A percentile compares a stretch with the other conserved stretches of the same genome.
These are phyloP conservation scores for Rhorus exstirpatorius DNA, from an alignment of 2,888 invertebrate genomes.

Conservation along the genomic window DNA sequence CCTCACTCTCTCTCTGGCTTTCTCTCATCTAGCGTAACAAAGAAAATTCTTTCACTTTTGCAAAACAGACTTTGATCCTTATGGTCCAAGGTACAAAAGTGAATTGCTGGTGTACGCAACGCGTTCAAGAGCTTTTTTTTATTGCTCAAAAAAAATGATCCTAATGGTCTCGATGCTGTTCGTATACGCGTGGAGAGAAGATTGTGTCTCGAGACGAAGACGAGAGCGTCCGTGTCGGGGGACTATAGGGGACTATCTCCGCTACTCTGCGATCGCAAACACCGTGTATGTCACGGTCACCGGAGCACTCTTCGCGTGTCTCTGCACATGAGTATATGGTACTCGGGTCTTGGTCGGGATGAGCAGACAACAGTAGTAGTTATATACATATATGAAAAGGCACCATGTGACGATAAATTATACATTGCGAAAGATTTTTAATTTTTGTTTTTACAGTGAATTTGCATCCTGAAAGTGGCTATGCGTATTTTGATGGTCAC, in stretches of 20 bases:
- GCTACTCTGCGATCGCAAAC: slow-evolving; percentile 73
- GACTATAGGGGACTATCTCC: not conserved
- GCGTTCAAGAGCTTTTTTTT: slow-evolving; percentile 41
- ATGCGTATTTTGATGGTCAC: slow-evolving; percentile 69
- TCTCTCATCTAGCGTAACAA: not conserved
- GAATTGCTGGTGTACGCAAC: not conserved
- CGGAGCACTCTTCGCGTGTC: too few relatives aligned
- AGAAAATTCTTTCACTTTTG: slow-evolving; percentile 53
- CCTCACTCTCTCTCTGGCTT: too few relatives aligned
- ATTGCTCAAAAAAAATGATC: slow-evolving; percentile 16
- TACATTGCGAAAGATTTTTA: slow-evolving; percentile 76
- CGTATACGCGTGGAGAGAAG: not conserved
- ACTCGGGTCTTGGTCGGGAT: slow-evolving; percentile 8
- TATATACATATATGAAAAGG: slow-evolving; percentile 1
- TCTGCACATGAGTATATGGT: slow-evolving; percentile 69
- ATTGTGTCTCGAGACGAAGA: slow-evolving; percentile 3
- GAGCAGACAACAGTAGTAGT: not conserved
- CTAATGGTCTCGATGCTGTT: not conserved
- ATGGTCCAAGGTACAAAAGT: slow-evolving; percentile 8
- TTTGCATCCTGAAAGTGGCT: slow-evolving; percentile 79
- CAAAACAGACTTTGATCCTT: slow-evolving; percentile 40
- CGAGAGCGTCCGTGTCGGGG: not conserved
- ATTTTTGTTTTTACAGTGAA: slow-evolving; percentile 70
- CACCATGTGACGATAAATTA: slow-evolving; percentile 76
- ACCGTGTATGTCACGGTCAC: slow-evolving; percentile 76